Percentiles rank a stretch among this genome's conserved stretches.
Evolutionary conservation across 2,888 invertebrate species (phyloP).

Genomic region (Tetranychus piercei): DNA sequence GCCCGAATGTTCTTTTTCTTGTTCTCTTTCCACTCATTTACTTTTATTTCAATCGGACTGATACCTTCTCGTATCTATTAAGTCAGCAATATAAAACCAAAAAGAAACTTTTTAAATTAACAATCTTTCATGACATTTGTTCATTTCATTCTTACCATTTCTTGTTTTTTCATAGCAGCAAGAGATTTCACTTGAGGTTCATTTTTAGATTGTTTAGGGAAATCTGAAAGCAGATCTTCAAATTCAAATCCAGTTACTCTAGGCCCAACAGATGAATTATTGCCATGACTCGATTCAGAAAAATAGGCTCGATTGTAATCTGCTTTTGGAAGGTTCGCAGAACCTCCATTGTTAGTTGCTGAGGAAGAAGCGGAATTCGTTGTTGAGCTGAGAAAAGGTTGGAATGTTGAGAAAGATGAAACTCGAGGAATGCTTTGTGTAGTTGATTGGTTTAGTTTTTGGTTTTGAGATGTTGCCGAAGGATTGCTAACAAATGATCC

Average conservation of each 20-base stretch:
- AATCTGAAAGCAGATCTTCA: conserved; percentile 9
- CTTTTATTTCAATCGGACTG: conserved; percentile 37
- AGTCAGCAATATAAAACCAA: conserved; percentile 17
- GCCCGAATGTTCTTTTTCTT: conserved; percentile 92
- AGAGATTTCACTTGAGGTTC: conserved; percentile 16
- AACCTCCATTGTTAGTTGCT: background rate
- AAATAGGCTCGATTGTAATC: conserved; percentile 53
- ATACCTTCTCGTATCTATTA: conserved; percentile 18
- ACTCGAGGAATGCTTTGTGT: conserved; percentile 17
- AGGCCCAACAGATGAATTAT: background rate
- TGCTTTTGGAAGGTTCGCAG: conserved; percentile 28
- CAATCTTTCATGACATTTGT: background rate
- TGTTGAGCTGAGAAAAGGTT: background rate
- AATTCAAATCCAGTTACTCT: conserved; percentile 17
- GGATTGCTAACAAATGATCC: conserved; percentile 17
- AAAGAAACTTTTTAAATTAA: background rate
- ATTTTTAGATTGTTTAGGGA: conserved; percentile 3
- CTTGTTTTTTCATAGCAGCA: conserved; percentile 19
- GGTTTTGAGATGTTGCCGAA: background rate
- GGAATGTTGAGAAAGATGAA: conserved; percentile 16
- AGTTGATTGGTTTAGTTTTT: background rate
- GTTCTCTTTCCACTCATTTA: conserved; percentile 59
- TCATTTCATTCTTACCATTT: conserved; percentile 11
- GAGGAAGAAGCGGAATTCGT: background rate
- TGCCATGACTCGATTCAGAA: conserved; percentile 16